Conservation (phyloP, 2,797 vertebrate species). For the Synaphobranchus kaupii region DNA sequence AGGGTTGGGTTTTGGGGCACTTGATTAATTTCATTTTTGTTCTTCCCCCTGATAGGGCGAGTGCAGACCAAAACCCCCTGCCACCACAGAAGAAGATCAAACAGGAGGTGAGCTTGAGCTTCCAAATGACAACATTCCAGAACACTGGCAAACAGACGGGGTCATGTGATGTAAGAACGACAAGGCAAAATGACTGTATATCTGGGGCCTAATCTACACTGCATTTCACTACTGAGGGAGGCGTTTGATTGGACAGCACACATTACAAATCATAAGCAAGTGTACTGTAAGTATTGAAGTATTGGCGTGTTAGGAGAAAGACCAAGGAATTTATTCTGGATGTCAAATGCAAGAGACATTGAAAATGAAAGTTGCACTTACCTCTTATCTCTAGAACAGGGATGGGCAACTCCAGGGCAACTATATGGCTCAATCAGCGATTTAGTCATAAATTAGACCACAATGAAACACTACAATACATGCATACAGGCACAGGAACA, state of each 20-base stretch:
- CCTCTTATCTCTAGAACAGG: background rate
- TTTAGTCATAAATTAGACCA: too few species aligned
- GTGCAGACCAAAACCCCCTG: slow-evolving; percentile 75
- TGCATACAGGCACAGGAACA: too few species aligned
- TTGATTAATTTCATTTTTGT: background rate
- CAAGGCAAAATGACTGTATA: background rate
- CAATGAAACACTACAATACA: too few species aligned
- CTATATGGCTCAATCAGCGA: too few species aligned
- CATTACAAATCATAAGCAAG: background rate
- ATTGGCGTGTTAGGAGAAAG: background rate
- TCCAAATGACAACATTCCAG: background rate
- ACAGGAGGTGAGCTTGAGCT: slow-evolving; percentile 79
- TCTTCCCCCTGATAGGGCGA: slow-evolving; percentile 64
- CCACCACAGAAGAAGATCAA: slow-evolving; percentile 81
- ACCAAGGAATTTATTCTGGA: background rate
- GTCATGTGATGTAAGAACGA: background rate
- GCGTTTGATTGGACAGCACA: background rate
- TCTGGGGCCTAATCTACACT: background rate
- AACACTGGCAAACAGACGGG: background rate
- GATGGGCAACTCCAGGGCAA: too few species aligned
- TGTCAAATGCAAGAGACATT: background rate
- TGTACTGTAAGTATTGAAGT: background rate
- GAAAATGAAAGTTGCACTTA: too few species aligned
- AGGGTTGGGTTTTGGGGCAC: background rate
- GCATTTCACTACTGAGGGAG: background rate